Evolutionary conservation across 1,140 invertebrate genomes (phyloP).

Genomic region (Hylyphantes graminicola): DNA sequence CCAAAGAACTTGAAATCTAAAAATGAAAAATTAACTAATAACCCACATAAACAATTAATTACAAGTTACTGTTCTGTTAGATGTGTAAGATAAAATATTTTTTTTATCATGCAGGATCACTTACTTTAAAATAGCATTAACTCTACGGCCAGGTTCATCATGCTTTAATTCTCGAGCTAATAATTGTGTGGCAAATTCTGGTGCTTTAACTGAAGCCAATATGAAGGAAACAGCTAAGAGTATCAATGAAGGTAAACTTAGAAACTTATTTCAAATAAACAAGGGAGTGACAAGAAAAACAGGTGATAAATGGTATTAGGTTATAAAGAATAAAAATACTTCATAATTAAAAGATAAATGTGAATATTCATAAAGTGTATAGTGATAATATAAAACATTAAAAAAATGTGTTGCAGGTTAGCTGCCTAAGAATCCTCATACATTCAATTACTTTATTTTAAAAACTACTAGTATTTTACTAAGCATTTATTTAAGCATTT

Average conservation of each 20-base stretch:
- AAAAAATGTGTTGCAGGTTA: no score
- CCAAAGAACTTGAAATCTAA: slow-evolving; percentile 93
- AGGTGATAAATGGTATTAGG: no score
- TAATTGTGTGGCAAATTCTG: slow-evolving; percentile 85
- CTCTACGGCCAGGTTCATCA: slow-evolving; percentile 79
- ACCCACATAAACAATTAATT: not conserved
- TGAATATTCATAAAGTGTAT: no score
- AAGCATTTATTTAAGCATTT: no score
- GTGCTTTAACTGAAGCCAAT: slow-evolving; percentile 88
- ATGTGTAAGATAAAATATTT: not conserved
- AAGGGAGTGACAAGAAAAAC: no score
- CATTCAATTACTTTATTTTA: no score
- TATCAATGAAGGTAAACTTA: not conserved
- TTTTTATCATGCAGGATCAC: slow-evolving; percentile 15
- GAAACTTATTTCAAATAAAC: not conserved
- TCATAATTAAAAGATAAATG: no score
- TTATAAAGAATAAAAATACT: no score
- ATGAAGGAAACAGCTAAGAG: slow-evolving; percentile 87
- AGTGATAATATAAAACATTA: no score
- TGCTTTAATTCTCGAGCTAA: slow-evolving; percentile 89
- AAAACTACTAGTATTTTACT: no score
- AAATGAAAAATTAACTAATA: slow-evolving; percentile 13
- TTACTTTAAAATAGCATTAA: slow-evolving; percentile 83
- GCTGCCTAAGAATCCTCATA: no score
- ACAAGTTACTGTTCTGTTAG: not conserved